A percentile compares a stretch with the other conserved stretches of the same genome.
Conservation (phyloP, 92 coral and sea anemone species). For the Phenganax marumi region DNA sequence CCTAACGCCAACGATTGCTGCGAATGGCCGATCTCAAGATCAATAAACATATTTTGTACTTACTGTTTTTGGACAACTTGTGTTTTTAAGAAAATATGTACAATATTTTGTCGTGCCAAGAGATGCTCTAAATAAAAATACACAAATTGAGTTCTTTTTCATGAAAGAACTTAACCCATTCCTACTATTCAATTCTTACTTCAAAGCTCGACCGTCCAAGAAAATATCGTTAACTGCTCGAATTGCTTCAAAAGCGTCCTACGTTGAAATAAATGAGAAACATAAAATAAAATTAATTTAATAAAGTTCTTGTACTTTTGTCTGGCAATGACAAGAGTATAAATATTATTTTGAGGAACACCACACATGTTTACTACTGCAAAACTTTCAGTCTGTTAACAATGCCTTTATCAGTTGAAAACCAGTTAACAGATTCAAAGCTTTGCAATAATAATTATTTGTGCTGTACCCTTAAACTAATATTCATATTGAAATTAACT, state of each 20-base stretch:
- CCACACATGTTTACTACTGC: too few species aligned
- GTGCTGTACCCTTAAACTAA: too few species aligned
- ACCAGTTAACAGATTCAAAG: too few species aligned
- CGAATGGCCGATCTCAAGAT: not conserved
- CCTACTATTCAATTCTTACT: constrained; percentile 56
- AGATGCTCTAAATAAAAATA: constrained; percentile 69
- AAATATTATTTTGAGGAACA: not conserved
- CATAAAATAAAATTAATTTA: too few species aligned
- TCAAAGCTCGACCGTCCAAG: constrained; percentile 91
- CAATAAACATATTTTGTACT: constrained; percentile 10
- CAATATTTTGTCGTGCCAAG: constrained; percentile 98
- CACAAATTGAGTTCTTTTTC: not conserved
- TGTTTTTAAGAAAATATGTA: constrained; percentile 92
- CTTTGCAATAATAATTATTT: not conserved
- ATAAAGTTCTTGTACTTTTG: not conserved
- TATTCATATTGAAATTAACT: too few species aligned
- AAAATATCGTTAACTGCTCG: constrained; percentile 90
- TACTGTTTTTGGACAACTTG: constrained; percentile 91
- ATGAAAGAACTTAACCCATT: not conserved
- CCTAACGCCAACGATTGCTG: not conserved
- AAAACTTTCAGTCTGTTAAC: too few species aligned
- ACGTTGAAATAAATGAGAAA: not conserved
- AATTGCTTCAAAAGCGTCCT: constrained; percentile 96
- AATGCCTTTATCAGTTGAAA: too few species aligned
- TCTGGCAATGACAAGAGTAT: not conserved